Conservation (phyloP, 2,113 vertebrate species). For the Piprites chloris region DNA sequence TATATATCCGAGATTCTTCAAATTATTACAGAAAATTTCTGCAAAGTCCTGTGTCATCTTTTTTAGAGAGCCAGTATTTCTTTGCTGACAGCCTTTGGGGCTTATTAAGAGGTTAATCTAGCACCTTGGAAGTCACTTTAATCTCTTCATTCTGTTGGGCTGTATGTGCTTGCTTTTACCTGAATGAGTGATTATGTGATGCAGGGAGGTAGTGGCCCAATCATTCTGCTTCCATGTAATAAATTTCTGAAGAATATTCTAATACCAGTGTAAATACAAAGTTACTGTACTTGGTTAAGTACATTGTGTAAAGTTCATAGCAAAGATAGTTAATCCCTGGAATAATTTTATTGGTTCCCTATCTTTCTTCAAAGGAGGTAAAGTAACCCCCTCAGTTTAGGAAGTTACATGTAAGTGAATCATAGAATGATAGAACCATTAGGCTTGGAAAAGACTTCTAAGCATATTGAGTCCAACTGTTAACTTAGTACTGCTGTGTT, state of each 20-base stretch:
- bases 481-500: background rate
- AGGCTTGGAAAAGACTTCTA: background rate
- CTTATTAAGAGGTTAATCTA: background rate
- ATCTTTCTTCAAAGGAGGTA: background rate
- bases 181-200: background rate
- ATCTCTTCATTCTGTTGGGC: background rate
- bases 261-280: background rate
- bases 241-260: background rate
- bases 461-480: background rate
- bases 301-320: background rate
- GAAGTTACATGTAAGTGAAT: background rate
- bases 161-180: background rate
- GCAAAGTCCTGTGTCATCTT: background rate
- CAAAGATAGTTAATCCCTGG: background rate
- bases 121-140: background rate
- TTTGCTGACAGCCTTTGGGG: background rate
- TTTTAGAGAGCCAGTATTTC: background rate
- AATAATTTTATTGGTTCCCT: background rate
- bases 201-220: background rate
- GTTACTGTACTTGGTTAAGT: background rate
- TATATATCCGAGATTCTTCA: background rate
- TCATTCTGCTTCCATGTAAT: background rate
- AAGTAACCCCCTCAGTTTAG: background rate
- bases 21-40: background rate
- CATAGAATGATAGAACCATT: fast-evolving